phyloP scores from a whole-genome alignment of 2,113 vertebrate species.

The Panurus biarmicus region DNA sequence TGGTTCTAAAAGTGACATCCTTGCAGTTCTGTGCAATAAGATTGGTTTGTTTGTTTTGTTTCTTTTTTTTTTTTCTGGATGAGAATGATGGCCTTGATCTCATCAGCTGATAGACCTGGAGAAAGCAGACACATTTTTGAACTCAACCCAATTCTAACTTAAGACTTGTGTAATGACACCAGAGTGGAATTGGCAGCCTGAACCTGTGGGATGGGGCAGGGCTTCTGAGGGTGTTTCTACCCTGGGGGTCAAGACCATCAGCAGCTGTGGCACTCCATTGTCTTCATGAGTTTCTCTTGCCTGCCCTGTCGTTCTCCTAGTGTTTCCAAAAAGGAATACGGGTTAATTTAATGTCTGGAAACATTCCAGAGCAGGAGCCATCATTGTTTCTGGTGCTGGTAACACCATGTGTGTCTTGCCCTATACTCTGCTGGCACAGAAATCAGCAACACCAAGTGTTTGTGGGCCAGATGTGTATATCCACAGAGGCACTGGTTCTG shows the following conservation, averaged over 20 bases:
- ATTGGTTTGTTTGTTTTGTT: too few relatives aligned
- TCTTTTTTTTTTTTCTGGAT: not conserved
- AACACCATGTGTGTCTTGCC: not conserved
- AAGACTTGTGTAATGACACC: not conserved
- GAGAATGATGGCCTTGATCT: not conserved
- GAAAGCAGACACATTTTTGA: not conserved
- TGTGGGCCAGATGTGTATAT: not conserved
- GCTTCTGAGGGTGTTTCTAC: not conserved
- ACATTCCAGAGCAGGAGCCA: not conserved
- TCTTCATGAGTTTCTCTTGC: not conserved
- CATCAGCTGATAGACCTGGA: not conserved
- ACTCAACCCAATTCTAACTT: not conserved
- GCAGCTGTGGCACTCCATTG: fast-evolving
- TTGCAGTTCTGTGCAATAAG: not conserved
- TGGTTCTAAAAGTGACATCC: not conserved
- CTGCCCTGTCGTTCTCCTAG: not conserved
- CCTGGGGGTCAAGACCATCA: too few relatives aligned
- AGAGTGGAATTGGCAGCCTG: not conserved
- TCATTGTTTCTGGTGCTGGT: not conserved
- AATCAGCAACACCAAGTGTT: not conserved
- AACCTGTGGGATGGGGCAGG: not conserved
- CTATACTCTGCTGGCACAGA: not conserved
- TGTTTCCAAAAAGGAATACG: not conserved
- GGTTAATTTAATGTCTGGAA: not conserved
- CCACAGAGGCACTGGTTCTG: not conserved